Evolutionary conservation across 2,888 invertebrate genomes (phyloP), one percentile per base, ranked within the genome.

Genomic region (Clivina fossor): DNA sequence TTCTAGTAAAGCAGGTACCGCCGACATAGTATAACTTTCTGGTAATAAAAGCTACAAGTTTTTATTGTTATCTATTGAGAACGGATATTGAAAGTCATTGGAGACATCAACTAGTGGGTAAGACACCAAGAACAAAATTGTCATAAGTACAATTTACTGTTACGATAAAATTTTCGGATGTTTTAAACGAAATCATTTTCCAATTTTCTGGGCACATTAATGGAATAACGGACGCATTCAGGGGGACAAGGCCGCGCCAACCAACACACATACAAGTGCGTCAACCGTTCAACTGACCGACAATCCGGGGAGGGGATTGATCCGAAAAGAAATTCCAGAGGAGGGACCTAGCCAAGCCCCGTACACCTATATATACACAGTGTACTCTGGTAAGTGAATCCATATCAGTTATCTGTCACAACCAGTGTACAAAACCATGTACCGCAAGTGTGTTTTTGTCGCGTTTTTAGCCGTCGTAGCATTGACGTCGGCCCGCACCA

Each of bases 361-460:
- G 48, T 41, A 33, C 35, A 22, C 43, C 26, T 28, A 47, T 71
- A 71, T 71, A 71, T 67, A 71, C 68, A 69, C 64, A 63, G 63
- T n/a, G n/a, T n/a, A 62, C 66, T 69, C 70, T 69, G 71, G 70
- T 65, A 72, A 71, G 70, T 71, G 69, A 71, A 71, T 69, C 65
- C 65, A 65, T 71, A 71, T 71, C 73, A 74, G 73, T 72, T 67
- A 67, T 56, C 60, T 47, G 50, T 44, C 61, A 33, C 44, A 56
- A 61, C 56, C 54, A 41, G 50, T 30, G 19, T 37, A 28, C 5
- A 7, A 46, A 63, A 66, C 64, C 64, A 82, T 82, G 81, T 79
- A 79, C 69, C 69, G 72, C 67, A 78, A 80, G 74, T 82, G 80
- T 73, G 74, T 81, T 66, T 74, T 82, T 67, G 68, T 82, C 65